Evolutionary conservation across 2,888 invertebrate species (phyloP), one percentile per base, ranked within the genome.

Genomic region (Hipparchia semele): DNA sequence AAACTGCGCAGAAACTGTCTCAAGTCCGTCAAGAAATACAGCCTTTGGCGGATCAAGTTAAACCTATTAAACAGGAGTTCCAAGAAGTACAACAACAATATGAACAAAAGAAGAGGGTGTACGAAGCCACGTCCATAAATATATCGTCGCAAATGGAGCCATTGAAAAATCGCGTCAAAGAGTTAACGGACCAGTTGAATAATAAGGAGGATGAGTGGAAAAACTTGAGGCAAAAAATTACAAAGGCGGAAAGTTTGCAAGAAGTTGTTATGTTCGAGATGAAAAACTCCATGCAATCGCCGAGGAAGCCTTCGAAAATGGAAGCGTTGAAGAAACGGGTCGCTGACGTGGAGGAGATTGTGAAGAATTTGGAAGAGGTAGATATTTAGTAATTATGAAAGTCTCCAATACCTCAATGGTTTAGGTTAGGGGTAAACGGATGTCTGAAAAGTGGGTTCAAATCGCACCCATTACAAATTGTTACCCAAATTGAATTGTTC

Each of bases 101-200:
- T 84, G 96, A 97, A 79, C 95, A 96, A 80, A 96, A 95, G 88
- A 96, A 96, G 86, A 85, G 94, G 77, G 86, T 95, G 45, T 96
- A 96, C 83, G 96, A 97, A 84, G 95, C 96, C 4, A 94, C 95
- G 70, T 94, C 95, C 46, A 94, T 94, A 79, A 94, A 94, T 80
- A 91, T 94, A 78, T 90, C 92, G 12, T 93, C 94, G 1, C 94
- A 95, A 86, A 91, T 94, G 90, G 94, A 95, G 75, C 95, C 95
- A 75, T 81, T 95, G 33, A 94, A 94, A 79, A 90, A 91, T 72
- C 89, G 91, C 81, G 94, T 95, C 67, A 93, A 94, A 75, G 93
- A 94, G 79, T 83, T 95, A 77, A 93, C 94, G 74, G 94, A 94
- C 75, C 88, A 89, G 70, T 88, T 95, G 82, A 92, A 90, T 83